These are phyloP conservation scores for Dendroctonus ponderosae DNA, from an alignment of 1,140 invertebrate genomes.

Conservation along the genomic window DNA sequence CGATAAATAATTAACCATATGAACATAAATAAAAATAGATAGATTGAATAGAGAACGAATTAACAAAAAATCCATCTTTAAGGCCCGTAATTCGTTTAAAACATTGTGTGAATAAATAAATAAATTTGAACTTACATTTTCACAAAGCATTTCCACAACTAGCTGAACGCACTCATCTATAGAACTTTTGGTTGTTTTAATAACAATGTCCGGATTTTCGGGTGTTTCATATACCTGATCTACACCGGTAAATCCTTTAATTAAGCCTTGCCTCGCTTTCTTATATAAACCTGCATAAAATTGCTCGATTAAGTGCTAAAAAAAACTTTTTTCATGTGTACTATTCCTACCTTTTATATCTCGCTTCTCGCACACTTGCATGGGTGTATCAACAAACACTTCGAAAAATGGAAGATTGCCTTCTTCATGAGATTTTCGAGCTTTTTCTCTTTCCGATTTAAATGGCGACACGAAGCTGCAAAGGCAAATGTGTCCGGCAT, in stretches of 20 bases:
- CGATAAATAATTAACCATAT: no score
- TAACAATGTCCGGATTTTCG: slow-evolving; percentile 77
- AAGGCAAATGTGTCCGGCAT: slow-evolving; percentile 92
- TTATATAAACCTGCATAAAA: slow-evolving; percentile 80
- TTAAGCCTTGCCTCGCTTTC: slow-evolving; percentile 90
- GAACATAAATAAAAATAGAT: no score
- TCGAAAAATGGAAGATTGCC: slow-evolving; percentile 90
- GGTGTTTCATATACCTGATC: slow-evolving; percentile 93
- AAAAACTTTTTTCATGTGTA: not conserved
- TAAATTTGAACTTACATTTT: slow-evolving; percentile 54
- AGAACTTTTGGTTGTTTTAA: slow-evolving; percentile 78
- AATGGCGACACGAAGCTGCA: slow-evolving; percentile 98
- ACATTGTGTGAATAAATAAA: no score
- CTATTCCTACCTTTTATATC: slow-evolving; percentile 74
- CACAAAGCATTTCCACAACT: slow-evolving; percentile 76
- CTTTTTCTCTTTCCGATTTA: slow-evolving; percentile 84
- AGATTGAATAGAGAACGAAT: no score
- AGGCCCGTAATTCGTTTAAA: no score
- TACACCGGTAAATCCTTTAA: slow-evolving; percentile 97
- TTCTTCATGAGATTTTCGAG: slow-evolving; percentile 83
- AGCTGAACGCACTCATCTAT: slow-evolving; percentile 80
- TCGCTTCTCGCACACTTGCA: slow-evolving; percentile 90
- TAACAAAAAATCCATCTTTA: no score
- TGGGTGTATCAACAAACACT: slow-evolving; percentile 92
- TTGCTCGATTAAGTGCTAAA: not conserved